Base-by-base conservation (phyloP, 2,888 invertebrate species). In the Biston betularia region DNA sequence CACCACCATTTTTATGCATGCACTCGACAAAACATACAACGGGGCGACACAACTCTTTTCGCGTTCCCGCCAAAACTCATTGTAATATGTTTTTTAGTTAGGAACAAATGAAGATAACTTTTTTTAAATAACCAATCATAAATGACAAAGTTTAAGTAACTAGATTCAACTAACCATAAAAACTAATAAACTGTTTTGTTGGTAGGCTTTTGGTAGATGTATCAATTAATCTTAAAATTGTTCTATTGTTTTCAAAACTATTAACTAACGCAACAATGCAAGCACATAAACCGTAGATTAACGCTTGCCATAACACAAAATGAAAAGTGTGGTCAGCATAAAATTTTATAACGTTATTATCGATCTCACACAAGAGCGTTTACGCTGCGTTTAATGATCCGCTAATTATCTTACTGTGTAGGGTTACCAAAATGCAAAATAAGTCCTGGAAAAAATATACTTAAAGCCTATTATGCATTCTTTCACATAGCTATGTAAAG, bases 381-480 rank as follows among this genome's bases (percentile, higher is more conserved):
- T 86, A 87, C 81, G 79, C 79, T 78, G 79, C 68, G 76, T 83
- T 88, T 88, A 86, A 88, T 86, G 85, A 84, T 81, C 77, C 70
- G 87, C 85, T 90, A 89, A 89, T 86, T 85, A 88, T 84, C 79
- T 71, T 58, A 46, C 45, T 38, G 46, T 7, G 38, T 57, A 57
- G 57, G 57, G 57, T 48, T 48, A 48, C 46, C 57, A 46, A 24
- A 34, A 45, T 14, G 5, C 9, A 35, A 34, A 45, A 8, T 44
- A 6, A 12, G n/a, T 12, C 44, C 42, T 44, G 9, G 6, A 38
- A 6, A 6, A 38, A 38, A 8, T 38, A 38, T 38, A 8, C 6
- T 38, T 24, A 3, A 24, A 24, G 24, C 24, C 24, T 24, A 24
- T 24, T 24, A 2, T 24, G 24, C 24, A 24, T 24, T 24, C 24